A percentile compares a stretch with the other conserved stretches of the same genome.
phyloP scores from a whole-genome alignment of 30 jellyfish, hydroid and myxozoan species.

The Rhopilema esculentum region DNA sequence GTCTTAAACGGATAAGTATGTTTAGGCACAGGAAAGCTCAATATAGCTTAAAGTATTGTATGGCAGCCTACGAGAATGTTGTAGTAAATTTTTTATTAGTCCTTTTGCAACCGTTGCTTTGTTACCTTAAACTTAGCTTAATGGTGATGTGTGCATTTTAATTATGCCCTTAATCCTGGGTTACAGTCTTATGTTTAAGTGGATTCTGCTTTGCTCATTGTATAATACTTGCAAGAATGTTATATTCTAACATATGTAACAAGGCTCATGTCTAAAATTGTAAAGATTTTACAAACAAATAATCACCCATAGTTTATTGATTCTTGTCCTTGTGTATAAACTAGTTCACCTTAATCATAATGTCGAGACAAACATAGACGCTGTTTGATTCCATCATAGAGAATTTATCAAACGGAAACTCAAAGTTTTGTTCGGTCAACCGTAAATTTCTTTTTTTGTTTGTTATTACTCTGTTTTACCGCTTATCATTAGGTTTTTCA shows the following conservation, averaged over 20 bases:
- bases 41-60: neutral
- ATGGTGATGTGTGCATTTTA: conserved; percentile 2
- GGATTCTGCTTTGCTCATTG: neutral
- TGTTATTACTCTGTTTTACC: neutral
- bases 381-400: neutral
- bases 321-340: neutral
- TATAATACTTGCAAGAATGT: conserved; percentile 5
- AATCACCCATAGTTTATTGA: neutral
- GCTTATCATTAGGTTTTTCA: neutral
- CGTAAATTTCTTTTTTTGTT: neutral
- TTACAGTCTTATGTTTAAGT: neutral
- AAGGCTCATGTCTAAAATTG: neutral
- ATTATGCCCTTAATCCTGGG: conserved; percentile 1
- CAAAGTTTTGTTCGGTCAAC: neutral
- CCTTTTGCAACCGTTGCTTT: conserved; percentile 6
- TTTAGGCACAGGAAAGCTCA: conserved; percentile 9
- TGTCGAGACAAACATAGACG: neutral
- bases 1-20: conserved; percentile 14
- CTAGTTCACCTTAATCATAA: neutral
- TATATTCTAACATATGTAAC: neutral
- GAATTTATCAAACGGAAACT: neutral
- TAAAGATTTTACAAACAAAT: neutral
- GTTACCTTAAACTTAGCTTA: conserved; percentile 2
- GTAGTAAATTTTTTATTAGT: neutral
- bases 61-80: neutral